Conservation (phyloP, 2,113 vertebrate genomes). For the Malurus cyaneus region DNA sequence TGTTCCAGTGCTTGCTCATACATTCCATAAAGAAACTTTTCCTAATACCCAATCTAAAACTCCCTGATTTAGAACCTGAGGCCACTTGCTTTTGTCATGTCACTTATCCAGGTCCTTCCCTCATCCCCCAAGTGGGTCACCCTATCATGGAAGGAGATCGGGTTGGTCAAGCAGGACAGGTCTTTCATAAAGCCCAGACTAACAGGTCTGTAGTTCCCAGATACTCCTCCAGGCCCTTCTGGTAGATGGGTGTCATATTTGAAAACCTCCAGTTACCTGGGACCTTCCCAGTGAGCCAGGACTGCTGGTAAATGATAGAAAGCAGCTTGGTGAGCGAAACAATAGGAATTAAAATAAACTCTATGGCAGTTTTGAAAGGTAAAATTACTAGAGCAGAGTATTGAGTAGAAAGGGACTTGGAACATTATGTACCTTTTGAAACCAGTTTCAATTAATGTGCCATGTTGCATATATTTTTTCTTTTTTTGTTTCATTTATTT, state of each 20-base stretch:
- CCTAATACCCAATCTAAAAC: not conserved
- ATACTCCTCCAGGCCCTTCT: not conserved
- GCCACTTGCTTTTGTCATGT: not conserved
- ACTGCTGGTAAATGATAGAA: not conserved
- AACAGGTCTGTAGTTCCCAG: not conserved
- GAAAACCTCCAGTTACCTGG: not conserved
- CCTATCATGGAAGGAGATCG: rapidly evolving
- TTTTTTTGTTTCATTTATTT: not conserved
- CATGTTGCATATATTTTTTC: not conserved
- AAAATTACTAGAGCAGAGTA: not conserved
- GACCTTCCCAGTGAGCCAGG: not conserved
- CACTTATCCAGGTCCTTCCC: not conserved
- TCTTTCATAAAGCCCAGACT: not conserved
- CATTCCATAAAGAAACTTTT: not conserved
- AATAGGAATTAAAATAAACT: not conserved
- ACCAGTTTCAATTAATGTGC: not conserved
- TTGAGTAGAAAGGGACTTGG: not conserved
- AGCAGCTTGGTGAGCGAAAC: not conserved
- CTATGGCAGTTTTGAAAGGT: not conserved
- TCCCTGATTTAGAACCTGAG: not conserved
- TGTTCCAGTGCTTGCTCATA: not conserved
- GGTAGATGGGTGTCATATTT: not conserved
- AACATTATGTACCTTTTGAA: not conserved
- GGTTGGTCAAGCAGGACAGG: not conserved
- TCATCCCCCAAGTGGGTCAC: not conserved